Evolutionary conservation across 2,113 vertebrate genomes (phyloP).

Genomic region (Chaetodon trifascialis): DNA sequence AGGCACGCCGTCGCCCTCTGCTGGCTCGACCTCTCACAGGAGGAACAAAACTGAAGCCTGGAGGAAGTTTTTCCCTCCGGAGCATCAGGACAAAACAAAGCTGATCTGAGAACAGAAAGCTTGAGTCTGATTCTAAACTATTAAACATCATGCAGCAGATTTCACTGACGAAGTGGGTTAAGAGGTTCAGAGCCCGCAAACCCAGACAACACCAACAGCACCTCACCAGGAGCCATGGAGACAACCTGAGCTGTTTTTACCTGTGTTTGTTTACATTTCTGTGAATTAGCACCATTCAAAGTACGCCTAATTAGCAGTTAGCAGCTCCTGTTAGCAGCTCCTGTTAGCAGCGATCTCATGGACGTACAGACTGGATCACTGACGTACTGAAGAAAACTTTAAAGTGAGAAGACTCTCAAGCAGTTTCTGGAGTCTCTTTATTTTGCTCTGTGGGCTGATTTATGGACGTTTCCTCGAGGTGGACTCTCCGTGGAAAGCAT

Average conservation of each 20-base stretch:
- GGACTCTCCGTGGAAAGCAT: too few species aligned
- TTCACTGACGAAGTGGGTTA: too few species aligned
- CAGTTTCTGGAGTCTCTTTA: not conserved
- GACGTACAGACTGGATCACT: not conserved
- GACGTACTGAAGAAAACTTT: not conserved
- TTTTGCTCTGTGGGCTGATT: too few species aligned
- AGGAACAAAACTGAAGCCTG: not conserved
- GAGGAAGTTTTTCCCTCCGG: not conserved
- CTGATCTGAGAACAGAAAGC: too few species aligned
- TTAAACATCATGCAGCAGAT: too few species aligned
- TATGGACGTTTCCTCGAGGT: too few species aligned
- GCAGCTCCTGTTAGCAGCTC: not conserved
- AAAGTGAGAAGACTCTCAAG: not conserved
- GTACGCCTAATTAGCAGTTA: not conserved
- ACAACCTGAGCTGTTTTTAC: too few species aligned
- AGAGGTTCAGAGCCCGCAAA: too few species aligned
- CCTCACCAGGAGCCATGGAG: too few species aligned
- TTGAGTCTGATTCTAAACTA: too few species aligned
- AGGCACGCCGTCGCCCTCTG: constrained; percentile 58
- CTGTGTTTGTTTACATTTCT: not conserved
- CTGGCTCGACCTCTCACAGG: constrained; percentile 14
- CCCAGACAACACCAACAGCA: too few species aligned
- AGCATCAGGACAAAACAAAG: not conserved
- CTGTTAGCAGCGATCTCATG: not conserved
- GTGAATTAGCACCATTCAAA: not conserved